These are phyloP conservation scores for Etheostoma perlongum DNA, from an alignment of 2,797 vertebrate genomes.

Conservation along the genomic window DNA sequence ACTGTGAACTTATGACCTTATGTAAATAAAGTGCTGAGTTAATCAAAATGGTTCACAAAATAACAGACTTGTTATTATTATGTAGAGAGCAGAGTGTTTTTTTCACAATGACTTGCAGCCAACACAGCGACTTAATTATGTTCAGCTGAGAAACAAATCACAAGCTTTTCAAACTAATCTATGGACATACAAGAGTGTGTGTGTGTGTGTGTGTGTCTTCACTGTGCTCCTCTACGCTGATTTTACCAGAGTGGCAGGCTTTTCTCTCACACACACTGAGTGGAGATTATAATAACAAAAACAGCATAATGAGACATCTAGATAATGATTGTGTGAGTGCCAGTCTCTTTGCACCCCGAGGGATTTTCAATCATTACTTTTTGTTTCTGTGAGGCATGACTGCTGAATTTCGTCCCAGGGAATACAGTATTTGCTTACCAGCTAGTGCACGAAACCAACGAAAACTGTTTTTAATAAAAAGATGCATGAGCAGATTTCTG, in stretches of 20 bases:
- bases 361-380: slow-evolving; percentile 6
- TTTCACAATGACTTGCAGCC: slow-evolving; percentile 33
- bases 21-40: slow-evolving; percentile 35
- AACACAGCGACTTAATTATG: slow-evolving; percentile 53
- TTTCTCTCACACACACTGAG: slow-evolving; percentile 38
- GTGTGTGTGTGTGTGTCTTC: slow-evolving; percentile 21
- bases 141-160: slow-evolving; percentile 50
- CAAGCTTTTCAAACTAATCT: slow-evolving; percentile 46
- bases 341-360: slow-evolving; percentile 20
- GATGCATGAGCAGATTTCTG: not conserved
- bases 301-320: slow-evolving; percentile 53
- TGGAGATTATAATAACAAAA: slow-evolving; percentile 54
- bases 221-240: slow-evolving; percentile 21
- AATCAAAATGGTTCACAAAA: slow-evolving; percentile 41
- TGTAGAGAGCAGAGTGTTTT: slow-evolving; percentile 13
- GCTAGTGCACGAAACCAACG: not conserved
- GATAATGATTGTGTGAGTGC: slow-evolving; percentile 27
- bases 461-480: not conserved
- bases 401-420: not conserved
- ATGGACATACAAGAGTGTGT: slow-evolving; percentile 18
- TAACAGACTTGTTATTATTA: slow-evolving; percentile 3
- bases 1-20: slow-evolving; percentile 45
- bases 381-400: not conserved
- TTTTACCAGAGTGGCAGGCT: slow-evolving; percentile 32
- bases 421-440: not conserved